phyloP scores from a whole-genome alignment of 2,797 vertebrate genomes.

The Morelia viridis region DNA sequence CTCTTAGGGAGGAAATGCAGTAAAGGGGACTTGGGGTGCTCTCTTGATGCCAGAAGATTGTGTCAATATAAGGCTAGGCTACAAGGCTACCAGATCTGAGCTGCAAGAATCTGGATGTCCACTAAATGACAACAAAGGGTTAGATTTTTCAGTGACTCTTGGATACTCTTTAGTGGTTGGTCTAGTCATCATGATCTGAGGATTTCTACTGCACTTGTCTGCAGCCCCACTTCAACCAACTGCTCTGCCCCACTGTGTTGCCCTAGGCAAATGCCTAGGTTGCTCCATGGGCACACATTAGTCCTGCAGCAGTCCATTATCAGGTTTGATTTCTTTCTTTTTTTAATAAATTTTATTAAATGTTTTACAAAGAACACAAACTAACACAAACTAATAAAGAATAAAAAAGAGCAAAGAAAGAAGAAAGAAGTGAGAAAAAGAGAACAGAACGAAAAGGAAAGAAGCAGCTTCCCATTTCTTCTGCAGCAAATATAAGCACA shows the following conservation, averaged over 20 bases:
- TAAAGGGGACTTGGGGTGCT: background rate
- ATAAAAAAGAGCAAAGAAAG: too few species aligned
- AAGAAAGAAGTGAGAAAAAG: too few species aligned
- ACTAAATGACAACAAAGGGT: background rate
- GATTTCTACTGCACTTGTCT: background rate
- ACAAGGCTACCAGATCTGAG: background rate
- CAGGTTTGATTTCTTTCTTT: background rate
- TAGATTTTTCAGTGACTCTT: background rate
- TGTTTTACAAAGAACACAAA: too few species aligned
- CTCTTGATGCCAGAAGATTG: background rate
- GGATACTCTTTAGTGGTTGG: background rate
- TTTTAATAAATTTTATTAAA: too few species aligned
- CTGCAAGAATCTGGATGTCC: background rate
- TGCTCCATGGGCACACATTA: background rate
- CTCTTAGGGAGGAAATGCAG: background rate
- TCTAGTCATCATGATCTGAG: background rate
- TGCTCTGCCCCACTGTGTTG: background rate
- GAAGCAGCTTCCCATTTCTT: too few species aligned
- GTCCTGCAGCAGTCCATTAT: background rate
- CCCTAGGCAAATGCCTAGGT: background rate
- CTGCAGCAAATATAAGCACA: too few species aligned
- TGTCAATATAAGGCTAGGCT: background rate
- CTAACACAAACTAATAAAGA: too few species aligned
- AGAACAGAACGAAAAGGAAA: too few species aligned
- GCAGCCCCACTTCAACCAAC: background rate